Conservation (phyloP, 2,113 vertebrate genomes). For the Eleginops maclovinus region DNA sequence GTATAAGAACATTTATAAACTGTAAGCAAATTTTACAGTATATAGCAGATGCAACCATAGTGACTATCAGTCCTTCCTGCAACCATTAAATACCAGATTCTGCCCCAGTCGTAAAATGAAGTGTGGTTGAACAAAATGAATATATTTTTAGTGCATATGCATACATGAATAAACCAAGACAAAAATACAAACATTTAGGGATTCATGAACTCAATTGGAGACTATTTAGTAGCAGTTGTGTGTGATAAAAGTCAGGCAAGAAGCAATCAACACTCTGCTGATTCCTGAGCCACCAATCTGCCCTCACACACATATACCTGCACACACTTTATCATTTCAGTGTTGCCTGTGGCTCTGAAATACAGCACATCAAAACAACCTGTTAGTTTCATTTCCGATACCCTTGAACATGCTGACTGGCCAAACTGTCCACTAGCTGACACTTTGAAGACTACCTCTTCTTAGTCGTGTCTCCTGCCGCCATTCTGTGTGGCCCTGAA, state of each 20-base stretch:
- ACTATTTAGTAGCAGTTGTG: slow-evolving; percentile 28
- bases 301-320: slow-evolving; percentile 18
- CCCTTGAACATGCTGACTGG: slow-evolving; percentile 75
- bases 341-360: slow-evolving; percentile 79
- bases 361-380: slow-evolving; percentile 80
- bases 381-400: slow-evolving; percentile 70
- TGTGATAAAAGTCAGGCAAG: slow-evolving; percentile 59
- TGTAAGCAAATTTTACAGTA: background rate
- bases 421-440: slow-evolving; percentile 63
- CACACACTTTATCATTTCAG: slow-evolving; percentile 68
- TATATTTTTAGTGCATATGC: background rate
- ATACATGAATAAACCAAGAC: background rate
- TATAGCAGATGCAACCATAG: background rate
- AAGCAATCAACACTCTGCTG: slow-evolving; percentile 62
- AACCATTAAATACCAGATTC: background rate
- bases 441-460: slow-evolving; percentile 70
- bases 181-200: background rate
- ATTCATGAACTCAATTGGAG: background rate
- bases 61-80: background rate
- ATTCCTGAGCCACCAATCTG: slow-evolving; percentile 59
- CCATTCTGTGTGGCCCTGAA: slow-evolving; percentile 35
- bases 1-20: background rate
- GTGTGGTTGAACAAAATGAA: background rate
- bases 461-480: slow-evolving; percentile 22
- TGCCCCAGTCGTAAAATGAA: background rate